These are phyloP conservation scores for Nyctibius grandis DNA, from an alignment of 2,797 vertebrate species.

Conservation along the genomic window DNA sequence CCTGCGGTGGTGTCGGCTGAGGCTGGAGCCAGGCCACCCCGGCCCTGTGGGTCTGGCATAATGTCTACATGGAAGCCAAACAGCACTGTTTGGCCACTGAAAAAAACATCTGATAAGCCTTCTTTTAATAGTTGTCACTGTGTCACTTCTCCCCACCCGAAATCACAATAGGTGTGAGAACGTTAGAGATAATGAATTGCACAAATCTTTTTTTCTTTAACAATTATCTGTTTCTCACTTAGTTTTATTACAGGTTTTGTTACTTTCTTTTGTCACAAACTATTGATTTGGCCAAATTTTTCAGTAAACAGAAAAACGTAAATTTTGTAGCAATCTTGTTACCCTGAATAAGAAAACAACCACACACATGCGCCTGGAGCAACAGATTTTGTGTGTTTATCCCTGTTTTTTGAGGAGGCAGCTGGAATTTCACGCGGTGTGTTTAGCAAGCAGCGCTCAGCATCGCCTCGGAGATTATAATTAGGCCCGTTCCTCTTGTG, in stretches of 20 bases:
- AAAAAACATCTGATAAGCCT: background rate
- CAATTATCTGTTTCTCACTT: background rate
- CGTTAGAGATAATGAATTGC: background rate
- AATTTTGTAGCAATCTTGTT: background rate
- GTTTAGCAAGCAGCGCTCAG: background rate
- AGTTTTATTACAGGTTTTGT: background rate
- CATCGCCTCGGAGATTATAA: background rate
- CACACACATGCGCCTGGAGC: background rate
- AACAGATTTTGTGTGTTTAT: background rate
- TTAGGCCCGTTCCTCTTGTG: background rate
- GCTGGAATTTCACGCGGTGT: background rate
- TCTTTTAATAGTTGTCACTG: background rate
- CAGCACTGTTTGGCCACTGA: background rate
- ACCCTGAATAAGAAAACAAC: background rate
- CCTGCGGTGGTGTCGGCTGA: background rate
- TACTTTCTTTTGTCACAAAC: background rate
- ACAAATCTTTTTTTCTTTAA: background rate
- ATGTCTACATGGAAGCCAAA: fast-evolving
- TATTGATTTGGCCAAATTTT: background rate
- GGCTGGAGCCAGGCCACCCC: background rate
- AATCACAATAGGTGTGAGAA: background rate
- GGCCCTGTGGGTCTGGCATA: background rate
- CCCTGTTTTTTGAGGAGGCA: background rate
- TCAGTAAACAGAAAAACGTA: background rate
- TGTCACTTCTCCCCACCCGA: background rate